phyloP scores from a whole-genome alignment of 2,888 invertebrate species.

The Blastobasis adustella region DNA sequence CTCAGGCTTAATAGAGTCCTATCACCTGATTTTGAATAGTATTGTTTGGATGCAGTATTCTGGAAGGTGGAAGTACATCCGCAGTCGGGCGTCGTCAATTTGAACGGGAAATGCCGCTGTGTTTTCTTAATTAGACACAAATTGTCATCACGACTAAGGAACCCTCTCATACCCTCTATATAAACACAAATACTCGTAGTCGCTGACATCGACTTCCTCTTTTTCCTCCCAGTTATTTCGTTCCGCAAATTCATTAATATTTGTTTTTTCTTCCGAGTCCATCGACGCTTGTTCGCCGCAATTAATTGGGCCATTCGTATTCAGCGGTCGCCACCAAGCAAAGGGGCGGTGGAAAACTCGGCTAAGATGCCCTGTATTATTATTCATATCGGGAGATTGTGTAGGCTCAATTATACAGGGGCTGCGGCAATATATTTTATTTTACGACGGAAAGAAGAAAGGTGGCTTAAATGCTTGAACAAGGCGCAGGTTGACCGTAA shows the following conservation, averaged over 20 bases:
- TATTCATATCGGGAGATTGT: conserved; percentile 1
- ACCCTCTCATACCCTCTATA: background rate
- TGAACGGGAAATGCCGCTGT: background rate
- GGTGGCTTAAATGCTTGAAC: no score
- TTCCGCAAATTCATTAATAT: conserved; percentile 3
- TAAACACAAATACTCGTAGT: background rate
- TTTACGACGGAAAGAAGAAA: background rate
- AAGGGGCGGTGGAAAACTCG: conserved; percentile 2
- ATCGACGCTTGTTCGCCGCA: background rate
- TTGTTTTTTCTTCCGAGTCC: background rate
- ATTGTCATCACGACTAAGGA: background rate
- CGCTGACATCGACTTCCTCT: background rate
- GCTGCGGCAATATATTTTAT: background rate
- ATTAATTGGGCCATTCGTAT: conserved; percentile 8
- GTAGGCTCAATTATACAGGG: conserved; percentile 1
- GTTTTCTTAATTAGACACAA: background rate
- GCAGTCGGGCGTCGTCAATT: no score
- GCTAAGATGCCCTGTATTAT: background rate
- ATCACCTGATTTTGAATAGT: no score
- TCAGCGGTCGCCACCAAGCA: conserved; percentile 1
- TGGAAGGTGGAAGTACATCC: no score
- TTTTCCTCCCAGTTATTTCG: background rate
- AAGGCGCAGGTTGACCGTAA: no score
- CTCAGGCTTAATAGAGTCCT: no score
- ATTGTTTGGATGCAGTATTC: no score